These are phyloP conservation scores for Anguilla obscura DNA, from an alignment of 2,797 vertebrate genomes.

Conservation along the genomic window DNA sequence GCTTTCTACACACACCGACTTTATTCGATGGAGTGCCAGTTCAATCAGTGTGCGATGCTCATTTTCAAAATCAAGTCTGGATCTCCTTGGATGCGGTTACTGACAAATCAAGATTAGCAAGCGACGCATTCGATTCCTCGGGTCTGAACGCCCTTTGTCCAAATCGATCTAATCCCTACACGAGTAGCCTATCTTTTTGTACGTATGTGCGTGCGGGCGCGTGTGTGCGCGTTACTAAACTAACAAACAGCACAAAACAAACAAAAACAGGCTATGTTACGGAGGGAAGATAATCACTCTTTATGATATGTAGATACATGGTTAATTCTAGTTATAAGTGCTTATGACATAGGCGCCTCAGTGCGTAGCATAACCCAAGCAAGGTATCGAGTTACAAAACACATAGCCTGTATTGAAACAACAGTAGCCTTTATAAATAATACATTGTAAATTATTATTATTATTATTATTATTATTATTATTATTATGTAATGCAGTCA, in stretches of 20 bases:
- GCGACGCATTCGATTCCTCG: not conserved
- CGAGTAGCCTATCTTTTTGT: not conserved
- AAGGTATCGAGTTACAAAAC: constrained; percentile 2
- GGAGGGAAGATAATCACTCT: not conserved
- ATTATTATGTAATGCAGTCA: not conserved
- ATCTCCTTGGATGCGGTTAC: not conserved
- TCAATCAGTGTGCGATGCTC: not conserved
- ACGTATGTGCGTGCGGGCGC: not conserved
- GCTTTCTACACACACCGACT: not conserved
- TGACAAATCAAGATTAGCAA: not conserved
- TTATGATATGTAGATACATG: not conserved
- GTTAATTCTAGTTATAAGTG: not conserved
- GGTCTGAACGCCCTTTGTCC: constrained; percentile 11
- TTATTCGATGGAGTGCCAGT: not conserved
- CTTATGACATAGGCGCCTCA: not conserved
- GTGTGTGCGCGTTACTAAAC: not conserved
- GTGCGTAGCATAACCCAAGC: not conserved
- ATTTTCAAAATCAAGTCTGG: not conserved
- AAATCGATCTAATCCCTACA: not conserved
- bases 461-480: not conserved
- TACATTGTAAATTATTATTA: not conserved
- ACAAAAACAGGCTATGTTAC: not conserved
- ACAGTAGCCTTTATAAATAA: not conserved
- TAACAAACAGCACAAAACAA: not conserved
- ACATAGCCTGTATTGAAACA: not conserved